Percentiles rank a stretch among this genome's conserved stretches.
Conservation (phyloP, 1,140 invertebrate species). For the Drosophila yakuba region DNA sequence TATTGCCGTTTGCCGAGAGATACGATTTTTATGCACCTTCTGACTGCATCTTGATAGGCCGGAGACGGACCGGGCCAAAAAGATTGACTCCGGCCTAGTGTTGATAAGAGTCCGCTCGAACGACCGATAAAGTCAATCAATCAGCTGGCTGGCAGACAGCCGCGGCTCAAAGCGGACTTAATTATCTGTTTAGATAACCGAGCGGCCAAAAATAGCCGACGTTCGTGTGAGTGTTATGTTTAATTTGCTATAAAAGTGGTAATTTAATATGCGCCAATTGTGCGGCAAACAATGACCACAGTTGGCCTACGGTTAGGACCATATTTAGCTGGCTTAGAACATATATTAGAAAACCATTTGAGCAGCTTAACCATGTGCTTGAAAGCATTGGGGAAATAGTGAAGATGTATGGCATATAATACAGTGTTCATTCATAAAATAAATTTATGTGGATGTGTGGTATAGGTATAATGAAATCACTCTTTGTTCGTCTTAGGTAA, state of each 20-base stretch:
- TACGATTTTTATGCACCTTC: constrained; percentile 50
- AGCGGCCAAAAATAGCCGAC: constrained; percentile 59
- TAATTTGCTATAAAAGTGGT: constrained; percentile 53
- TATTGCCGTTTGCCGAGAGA: constrained; percentile 37
- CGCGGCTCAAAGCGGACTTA: constrained; percentile 71
- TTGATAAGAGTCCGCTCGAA: constrained; percentile 63
- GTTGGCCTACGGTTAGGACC: constrained; percentile 35
- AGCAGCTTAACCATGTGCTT: constrained; percentile 33
- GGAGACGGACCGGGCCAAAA: constrained; percentile 43
- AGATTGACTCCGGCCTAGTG: constrained; percentile 64
- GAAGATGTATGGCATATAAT: constrained; percentile 10
- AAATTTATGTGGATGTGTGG: constrained; percentile 8
- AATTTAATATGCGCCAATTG: constrained; percentile 67
- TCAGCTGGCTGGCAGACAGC: constrained; percentile 69
- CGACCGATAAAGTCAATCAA: constrained; percentile 76
- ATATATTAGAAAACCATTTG: constrained; percentile 63
- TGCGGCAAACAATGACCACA: constrained; percentile 45
- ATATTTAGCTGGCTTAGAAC: constrained; percentile 60
- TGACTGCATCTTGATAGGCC: constrained; percentile 63
- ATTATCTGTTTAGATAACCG: constrained; percentile 66
- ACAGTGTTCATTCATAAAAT: constrained; percentile 30
- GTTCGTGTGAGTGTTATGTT: constrained; percentile 34
- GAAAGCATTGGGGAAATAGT: constrained; percentile 5
- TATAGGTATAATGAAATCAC: neutral
- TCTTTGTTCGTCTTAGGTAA: neutral